A percentile compares a stretch with the other conserved stretches of the same genome.
phyloP scores from a whole-genome alignment of 2,888 invertebrate genomes.

The Synergus gifuensis region DNA sequence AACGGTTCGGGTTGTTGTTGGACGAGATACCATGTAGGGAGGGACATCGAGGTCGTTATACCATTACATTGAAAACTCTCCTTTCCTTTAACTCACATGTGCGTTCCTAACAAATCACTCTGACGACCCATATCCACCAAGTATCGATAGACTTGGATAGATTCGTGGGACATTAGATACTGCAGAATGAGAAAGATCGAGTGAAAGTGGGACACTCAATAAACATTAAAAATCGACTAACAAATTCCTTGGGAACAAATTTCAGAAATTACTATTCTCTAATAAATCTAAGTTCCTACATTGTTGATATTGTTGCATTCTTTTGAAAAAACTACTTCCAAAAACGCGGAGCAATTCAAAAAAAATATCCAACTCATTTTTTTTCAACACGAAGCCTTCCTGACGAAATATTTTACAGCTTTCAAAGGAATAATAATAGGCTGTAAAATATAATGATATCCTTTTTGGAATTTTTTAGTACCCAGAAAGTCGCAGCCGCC shows the following conservation, averaged over 20 bases:
- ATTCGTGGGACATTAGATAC: conserved; percentile 49
- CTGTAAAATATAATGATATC: not conserved
- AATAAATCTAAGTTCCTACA: too few species aligned
- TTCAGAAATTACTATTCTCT: not conserved
- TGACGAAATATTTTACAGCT: not conserved
- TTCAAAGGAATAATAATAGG: not conserved
- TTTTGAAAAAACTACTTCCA: not conserved
- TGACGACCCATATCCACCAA: conserved; percentile 54
- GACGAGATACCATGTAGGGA: conserved; percentile 66
- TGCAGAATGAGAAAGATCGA: conserved; percentile 53
- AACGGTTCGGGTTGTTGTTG: conserved; percentile 36
- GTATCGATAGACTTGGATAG: conserved; percentile 46
- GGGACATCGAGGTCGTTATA: conserved; percentile 65
- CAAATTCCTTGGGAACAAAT: not conserved
- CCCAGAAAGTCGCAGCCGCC: conserved; percentile 79
- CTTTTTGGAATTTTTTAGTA: conserved; percentile 71
- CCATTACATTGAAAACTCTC: conserved; percentile 57
- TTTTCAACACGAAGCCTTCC: not conserved
- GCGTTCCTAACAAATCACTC: conserved; percentile 58
- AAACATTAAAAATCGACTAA: not conserved
- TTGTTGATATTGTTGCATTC: not conserved
- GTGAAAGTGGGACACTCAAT: conserved; percentile 26
- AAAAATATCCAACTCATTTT: not conserved
- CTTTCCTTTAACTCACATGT: conserved; percentile 62
- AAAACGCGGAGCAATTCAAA: too few species aligned